phyloP scores from a whole-genome alignment of 1,140 invertebrate species.

The Nomia melanderi region DNA sequence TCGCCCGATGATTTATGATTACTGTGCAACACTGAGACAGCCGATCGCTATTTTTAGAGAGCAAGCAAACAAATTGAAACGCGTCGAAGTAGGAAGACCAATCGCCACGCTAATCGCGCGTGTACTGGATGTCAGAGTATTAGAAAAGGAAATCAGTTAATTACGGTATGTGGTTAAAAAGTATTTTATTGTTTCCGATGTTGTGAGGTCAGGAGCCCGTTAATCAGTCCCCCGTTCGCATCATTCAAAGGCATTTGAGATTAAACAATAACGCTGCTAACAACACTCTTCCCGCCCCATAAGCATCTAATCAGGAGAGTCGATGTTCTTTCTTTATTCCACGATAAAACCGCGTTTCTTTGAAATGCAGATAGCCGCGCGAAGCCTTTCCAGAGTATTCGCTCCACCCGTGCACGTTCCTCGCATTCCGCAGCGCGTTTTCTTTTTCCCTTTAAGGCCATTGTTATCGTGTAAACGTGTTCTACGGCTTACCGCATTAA shows the following conservation, averaged over 20 bases:
- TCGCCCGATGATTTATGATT: too few species aligned
- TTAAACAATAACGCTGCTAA: conserved; percentile 50
- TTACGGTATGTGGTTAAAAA: not conserved
- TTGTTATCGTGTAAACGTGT: conserved; percentile 12
- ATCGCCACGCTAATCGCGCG: not conserved
- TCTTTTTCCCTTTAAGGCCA: not conserved
- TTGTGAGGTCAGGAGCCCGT: conserved; percentile 46
- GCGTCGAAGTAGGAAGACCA: not conserved
- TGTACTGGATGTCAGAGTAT: not conserved
- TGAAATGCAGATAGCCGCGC: conserved; percentile 20
- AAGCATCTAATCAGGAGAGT: conserved; percentile 23
- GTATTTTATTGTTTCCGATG: conserved; percentile 46
- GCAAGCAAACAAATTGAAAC: not conserved
- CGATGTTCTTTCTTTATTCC: conserved; percentile 29
- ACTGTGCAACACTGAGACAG: too few species aligned
- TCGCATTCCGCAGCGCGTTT: not conserved
- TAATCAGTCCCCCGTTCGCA: conserved; percentile 11
- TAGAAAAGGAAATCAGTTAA: not conserved
- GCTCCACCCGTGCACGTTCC: not conserved
- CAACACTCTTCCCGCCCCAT: conserved; percentile 18
- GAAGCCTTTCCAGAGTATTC: conserved; percentile 21
- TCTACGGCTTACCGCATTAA: too few species aligned
- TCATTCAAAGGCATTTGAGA: conserved; percentile 36
- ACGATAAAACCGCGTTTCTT: conserved; percentile 36
- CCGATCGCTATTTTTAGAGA: too few species aligned